A percentile compares a stretch with the other conserved stretches of the same genome.
Evolutionary conservation across 2,888 invertebrate species (phyloP).

Genomic region (Achlya flavicornis): DNA sequence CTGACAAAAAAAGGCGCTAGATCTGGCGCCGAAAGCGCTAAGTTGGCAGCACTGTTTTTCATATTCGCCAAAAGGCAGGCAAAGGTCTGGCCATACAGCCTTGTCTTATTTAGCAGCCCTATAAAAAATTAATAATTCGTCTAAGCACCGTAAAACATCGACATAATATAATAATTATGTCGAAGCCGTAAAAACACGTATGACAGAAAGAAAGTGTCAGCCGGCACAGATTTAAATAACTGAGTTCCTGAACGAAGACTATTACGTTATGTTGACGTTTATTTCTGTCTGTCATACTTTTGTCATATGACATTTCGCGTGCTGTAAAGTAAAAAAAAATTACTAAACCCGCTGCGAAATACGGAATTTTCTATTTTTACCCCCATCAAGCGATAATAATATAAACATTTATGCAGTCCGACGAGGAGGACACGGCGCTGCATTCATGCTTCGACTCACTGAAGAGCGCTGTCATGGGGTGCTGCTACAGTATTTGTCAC

Average conservation of each 20-base stretch:
- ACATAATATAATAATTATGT: no score
- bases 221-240: no score
- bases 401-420: slow-evolving; percentile 79
- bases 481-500: slow-evolving; percentile 89
- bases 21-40: no score
- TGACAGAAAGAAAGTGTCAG: no score
- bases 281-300: slow-evolving; percentile 19
- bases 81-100: no score
- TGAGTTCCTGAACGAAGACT: neutral
- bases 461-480: slow-evolving; percentile 85
- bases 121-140: no score
- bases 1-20: no score
- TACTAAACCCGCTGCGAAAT: slow-evolving; percentile 53
- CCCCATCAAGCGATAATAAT: slow-evolving; percentile 60
- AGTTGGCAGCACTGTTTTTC: no score
- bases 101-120: no score
- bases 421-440: slow-evolving; percentile 71
- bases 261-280: neutral
- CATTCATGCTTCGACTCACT: slow-evolving; percentile 80
- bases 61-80: no score
- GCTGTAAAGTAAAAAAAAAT: slow-evolving; percentile 16
- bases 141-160: no score
- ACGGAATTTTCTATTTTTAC: slow-evolving; percentile 76
- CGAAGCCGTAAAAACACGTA: no score
- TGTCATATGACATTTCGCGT: slow-evolving; percentile 24